Evolutionary conservation across 2,113 vertebrate genomes (phyloP).

Genomic region (Amblyopsis rosae): DNA sequence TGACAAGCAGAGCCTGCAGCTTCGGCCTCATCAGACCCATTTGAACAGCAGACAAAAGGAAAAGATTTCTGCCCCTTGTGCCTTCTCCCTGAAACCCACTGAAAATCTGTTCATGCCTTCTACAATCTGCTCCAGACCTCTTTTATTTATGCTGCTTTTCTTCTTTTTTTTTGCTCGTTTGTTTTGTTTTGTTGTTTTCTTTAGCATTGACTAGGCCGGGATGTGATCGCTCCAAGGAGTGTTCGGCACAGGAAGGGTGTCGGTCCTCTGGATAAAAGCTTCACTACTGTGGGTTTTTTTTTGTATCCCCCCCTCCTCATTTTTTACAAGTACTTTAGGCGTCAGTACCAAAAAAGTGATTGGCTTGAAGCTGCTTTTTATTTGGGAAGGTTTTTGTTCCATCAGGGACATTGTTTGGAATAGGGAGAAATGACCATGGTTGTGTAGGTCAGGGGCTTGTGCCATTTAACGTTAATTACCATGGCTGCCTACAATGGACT

Average conservation of each 20-base stretch:
- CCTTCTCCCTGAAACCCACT: conserved; percentile 65
- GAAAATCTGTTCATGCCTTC: conserved; percentile 71
- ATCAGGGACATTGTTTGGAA: conserved; percentile 24
- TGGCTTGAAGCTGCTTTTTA: conserved; percentile 58
- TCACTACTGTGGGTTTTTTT: neutral
- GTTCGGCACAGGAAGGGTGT: conserved; percentile 57
- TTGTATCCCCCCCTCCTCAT: conserved; percentile 4
- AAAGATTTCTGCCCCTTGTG: conserved; percentile 71
- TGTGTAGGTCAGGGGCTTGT: conserved; percentile 33
- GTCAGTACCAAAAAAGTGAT: conserved; percentile 52
- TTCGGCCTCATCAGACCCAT: conserved; percentile 72
- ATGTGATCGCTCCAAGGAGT: conserved; percentile 59
- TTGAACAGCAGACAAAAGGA: conserved; percentile 77
- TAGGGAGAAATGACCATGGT: conserved; percentile 10
- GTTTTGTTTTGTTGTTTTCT: conserved; percentile 17
- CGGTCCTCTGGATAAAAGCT: conserved; percentile 54
- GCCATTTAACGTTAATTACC: conserved; percentile 5
- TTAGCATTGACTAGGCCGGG: conserved; percentile 33
- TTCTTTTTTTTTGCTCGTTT: conserved; percentile 7
- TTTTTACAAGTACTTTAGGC: conserved; percentile 41
- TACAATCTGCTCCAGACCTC: conserved; percentile 57
- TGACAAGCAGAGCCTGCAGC: conserved; percentile 72
- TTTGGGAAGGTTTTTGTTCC: conserved; percentile 13
- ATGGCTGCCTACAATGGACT: conserved; percentile 2
- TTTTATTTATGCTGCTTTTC: conserved; percentile 65